Conservation (phyloP, 2,113 vertebrate genomes). For the Oreotrochilus melanogaster region DNA sequence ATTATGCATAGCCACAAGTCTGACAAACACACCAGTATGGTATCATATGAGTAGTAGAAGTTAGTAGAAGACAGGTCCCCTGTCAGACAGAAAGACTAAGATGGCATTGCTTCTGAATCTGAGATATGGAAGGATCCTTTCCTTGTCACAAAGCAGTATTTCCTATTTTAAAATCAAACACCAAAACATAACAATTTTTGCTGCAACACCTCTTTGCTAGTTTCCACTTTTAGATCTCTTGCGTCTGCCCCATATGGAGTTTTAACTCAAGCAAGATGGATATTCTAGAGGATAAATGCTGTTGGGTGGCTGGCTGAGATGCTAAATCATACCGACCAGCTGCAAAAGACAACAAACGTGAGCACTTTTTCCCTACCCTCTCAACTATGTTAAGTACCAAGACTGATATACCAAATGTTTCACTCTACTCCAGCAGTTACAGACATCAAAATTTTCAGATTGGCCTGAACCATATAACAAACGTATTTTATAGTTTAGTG, state of each 20-base stretch:
- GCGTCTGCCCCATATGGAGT: background rate
- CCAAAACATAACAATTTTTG: background rate
- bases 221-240: background rate
- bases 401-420: background rate
- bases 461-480: background rate
- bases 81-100: background rate
- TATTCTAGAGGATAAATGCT: background rate
- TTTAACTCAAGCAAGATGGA: background rate
- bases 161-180: background rate
- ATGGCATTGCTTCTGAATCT: background rate
- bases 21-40: background rate
- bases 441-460: background rate
- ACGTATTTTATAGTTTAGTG: background rate
- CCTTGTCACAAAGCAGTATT: background rate
- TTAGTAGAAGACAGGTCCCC: background rate
- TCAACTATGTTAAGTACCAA: background rate
- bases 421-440: background rate
- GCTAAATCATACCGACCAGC: background rate
- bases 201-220: background rate
- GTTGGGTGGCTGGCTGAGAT: background rate
- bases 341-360: background rate
- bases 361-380: background rate
- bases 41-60: background rate
- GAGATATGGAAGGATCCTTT: background rate
- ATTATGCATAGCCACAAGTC: background rate